Conservation (phyloP, 2,113 vertebrate genomes). For the Microtus pennsylvanicus region DNA sequence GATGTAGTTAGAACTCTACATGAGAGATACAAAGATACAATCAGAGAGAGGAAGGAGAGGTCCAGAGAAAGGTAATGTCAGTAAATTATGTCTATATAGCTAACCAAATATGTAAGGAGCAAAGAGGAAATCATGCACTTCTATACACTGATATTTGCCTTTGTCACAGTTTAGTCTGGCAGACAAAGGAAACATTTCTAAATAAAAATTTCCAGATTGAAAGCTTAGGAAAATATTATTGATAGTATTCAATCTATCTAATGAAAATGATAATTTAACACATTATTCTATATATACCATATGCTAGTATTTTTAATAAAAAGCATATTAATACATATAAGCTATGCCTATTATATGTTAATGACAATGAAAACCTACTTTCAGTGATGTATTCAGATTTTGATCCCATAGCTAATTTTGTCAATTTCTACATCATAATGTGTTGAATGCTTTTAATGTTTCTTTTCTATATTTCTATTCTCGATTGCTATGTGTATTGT, state of each 20-base stretch:
- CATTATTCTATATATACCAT: not conserved
- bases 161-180: not conserved
- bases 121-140: not conserved
- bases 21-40: not conserved
- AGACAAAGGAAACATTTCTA: not conserved
- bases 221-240: not conserved
- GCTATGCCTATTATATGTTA: not conserved
- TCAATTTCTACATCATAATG: slow-evolving; percentile 13
- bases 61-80: not conserved
- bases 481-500: not conserved
- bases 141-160: not conserved
- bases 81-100: not conserved
- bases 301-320: not conserved
- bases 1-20: not conserved
- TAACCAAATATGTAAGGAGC: not conserved
- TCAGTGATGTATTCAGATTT: not conserved
- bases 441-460: not conserved
- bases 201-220: not conserved
- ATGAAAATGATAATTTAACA: not conserved
- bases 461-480: not conserved
- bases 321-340: not conserved
- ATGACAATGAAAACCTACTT: not conserved
- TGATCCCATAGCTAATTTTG: not conserved
- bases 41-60: not conserved
- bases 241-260: not conserved